Evolutionary conservation across 1,140 invertebrate genomes (phyloP).

Genomic region (Drosophila obscura): DNA sequence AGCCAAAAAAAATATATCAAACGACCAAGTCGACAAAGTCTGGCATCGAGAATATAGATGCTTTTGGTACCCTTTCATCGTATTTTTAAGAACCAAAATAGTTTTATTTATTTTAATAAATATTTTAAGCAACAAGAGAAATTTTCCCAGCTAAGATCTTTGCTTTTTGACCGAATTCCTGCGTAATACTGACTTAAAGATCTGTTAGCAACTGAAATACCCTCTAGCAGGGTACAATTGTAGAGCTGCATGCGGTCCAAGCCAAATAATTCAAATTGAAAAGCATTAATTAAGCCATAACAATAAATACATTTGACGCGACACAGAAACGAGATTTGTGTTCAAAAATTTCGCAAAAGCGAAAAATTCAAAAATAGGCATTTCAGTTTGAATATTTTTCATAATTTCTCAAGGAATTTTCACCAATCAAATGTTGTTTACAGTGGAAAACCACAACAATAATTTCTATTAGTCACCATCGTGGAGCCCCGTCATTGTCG

Average conservation of each 20-base stretch:
- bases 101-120: no score
- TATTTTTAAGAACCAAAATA: no score
- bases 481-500: not conserved
- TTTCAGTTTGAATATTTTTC: conserved; percentile 8
- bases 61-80: no score
- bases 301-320: conserved; percentile 55
- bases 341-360: conserved; percentile 22
- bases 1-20: conserved; percentile 53
- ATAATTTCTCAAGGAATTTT: conserved; percentile 1
- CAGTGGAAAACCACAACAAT: not conserved
- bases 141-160: no score
- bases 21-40: conserved; percentile 20
- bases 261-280: conserved; percentile 32
- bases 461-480: conserved; percentile 19
- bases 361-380: conserved; percentile 28
- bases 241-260: no score
- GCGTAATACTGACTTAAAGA: no score
- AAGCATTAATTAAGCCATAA: conserved; percentile 66
- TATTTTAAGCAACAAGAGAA: no score
- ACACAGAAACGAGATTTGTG: conserved; percentile 34
- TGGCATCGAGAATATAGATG: conserved; percentile 5
- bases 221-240: no score
- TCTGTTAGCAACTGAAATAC: no score
- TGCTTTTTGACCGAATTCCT: no score
- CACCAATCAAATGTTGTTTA: conserved; percentile 16